Conservation (phyloP, 37 sponge, comb jelly and placozoan genomes). For the Eunapius fragilis region DNA sequence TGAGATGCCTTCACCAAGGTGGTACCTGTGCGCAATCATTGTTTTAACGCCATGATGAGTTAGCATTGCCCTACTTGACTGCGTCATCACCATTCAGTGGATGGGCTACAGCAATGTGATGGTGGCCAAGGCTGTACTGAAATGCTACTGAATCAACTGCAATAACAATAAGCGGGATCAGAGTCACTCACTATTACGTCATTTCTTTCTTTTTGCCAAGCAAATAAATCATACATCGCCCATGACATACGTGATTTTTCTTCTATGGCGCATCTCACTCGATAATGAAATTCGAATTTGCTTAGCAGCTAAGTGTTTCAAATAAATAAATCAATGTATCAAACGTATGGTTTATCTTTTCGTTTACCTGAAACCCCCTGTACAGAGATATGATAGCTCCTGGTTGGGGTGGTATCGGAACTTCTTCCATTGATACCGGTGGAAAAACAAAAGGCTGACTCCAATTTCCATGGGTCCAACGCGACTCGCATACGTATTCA, state of each 20-base stretch:
- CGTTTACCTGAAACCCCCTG: conserved; percentile 26
- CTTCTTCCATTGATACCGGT: background rate
- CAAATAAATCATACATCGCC: no score
- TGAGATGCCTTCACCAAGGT: conserved; percentile 8
- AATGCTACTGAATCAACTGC: conserved; percentile 33
- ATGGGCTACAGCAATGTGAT: background rate
- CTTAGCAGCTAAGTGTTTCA: background rate
- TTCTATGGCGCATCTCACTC: background rate
- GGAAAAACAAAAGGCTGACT: background rate
- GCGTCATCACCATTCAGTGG: conserved; percentile 13
- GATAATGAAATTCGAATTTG: background rate
- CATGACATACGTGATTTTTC: background rate
- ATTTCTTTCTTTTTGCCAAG: no score
- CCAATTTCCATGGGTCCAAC: background rate
- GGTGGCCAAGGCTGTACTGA: conserved; percentile 4
- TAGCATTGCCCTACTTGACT: background rate
- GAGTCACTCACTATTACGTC: background rate
- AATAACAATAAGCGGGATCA: background rate
- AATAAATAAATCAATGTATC: no score
- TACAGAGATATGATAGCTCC: background rate
- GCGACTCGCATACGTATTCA: background rate
- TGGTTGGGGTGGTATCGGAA: background rate
- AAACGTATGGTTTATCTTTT: no score
- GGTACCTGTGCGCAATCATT: conserved; percentile 1
- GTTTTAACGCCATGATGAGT: background rate